Evolutionary conservation across 2,797 vertebrate species (phyloP), one percentile per base, ranked within the genome.

Genomic region (Ciconia nigra): DNA sequence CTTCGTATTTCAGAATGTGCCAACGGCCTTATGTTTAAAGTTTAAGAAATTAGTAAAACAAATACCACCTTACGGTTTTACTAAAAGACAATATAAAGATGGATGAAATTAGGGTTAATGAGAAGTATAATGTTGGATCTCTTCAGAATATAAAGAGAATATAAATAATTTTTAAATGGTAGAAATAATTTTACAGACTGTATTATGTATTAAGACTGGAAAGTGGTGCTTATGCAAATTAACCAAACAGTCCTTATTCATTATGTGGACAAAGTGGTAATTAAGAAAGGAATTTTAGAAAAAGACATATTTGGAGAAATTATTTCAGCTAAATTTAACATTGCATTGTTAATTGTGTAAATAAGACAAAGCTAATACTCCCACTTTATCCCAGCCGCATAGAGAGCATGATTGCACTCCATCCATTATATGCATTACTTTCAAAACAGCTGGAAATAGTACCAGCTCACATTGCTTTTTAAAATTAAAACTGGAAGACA

Each of bases 281-380:
- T 91, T 90, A 82, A 86, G 33, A 78, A 74, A 31, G 4, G 6
- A 81, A 86, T 65, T 87, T 76, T 55, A 70, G 67, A 82, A 90
- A 73, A 96, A 74, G 2, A 28, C 3, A 2, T 83, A 58, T 65
- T 81, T 76, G 26, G 39, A 86, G 11, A 92, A 85, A 87, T 54
- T 66, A 52, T 89, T 95, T 88, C 46, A 87, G 54, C 55, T 87
- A 54, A 54, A 92, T 84, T 92, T 92, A 82, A 87, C 66, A 83
- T 25, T 65, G 22, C 47, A 33, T 55, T 87, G 28, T 42, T 93
- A 85, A 83, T 29, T 80, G 11, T 89, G n/a, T 69, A 84, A 93
- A 84, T 82, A 90, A 93, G 90, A 69, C 14, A n/a, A 58, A 79
- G 51, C 19, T 78, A 81, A 61, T 90, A 44, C 4, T 13, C 22